phyloP scores from a whole-genome alignment of 2,113 vertebrate species.

The Equus quagga region DNA sequence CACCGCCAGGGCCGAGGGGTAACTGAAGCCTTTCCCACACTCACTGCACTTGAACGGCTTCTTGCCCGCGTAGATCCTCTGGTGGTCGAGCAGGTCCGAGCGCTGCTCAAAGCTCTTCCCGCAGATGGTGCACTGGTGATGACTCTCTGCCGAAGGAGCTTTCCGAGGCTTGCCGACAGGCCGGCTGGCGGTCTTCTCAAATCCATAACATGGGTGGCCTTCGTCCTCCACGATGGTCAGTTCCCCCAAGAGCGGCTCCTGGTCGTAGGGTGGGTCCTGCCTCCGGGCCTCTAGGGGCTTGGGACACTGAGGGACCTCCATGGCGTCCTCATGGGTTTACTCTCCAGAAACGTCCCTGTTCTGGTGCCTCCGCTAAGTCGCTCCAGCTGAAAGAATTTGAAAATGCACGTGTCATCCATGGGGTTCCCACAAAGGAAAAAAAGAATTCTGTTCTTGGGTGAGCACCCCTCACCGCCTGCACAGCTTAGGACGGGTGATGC shows the following conservation, averaged over 20 bases:
- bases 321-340: neutral
- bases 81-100: neutral
- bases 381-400: neutral
- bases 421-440: neutral
- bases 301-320: neutral
- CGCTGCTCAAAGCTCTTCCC: neutral
- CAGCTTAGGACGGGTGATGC: neutral
- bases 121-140: rapidly evolving
- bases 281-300: neutral
- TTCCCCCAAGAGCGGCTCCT: neutral
- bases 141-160: neutral
- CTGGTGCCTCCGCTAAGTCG: neutral
- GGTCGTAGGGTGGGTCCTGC: neutral
- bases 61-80: neutral
- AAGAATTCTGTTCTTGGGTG: neutral
- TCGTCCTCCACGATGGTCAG: neutral
- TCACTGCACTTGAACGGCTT: neutral
- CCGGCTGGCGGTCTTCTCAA: neutral
- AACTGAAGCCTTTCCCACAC: neutral
- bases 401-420: neutral
- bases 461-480: neutral
- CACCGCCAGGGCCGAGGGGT: neutral
- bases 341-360: neutral
- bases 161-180: neutral
- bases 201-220: neutral